phyloP scores from a whole-genome alignment of 2,113 vertebrate species.

The Vidua chalybeata region DNA sequence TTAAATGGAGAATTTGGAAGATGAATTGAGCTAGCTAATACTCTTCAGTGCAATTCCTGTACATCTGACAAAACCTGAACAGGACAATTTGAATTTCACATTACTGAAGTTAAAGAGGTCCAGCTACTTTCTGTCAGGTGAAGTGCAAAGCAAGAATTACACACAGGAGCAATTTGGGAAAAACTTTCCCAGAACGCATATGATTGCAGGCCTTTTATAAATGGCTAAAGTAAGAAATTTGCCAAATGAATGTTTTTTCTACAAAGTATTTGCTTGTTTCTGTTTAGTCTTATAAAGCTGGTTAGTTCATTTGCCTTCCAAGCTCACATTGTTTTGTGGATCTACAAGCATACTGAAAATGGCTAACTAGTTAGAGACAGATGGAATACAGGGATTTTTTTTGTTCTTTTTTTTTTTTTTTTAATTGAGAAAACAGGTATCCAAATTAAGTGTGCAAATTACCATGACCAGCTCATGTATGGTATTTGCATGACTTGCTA shows the following conservation, averaged over 20 bases:
- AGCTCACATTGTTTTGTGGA: not conserved
- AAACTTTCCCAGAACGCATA: not conserved
- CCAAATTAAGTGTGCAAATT: constrained; percentile 35
- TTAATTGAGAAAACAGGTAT: not conserved
- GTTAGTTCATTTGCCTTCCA: not conserved
- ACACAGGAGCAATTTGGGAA: not conserved
- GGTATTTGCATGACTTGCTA: constrained; percentile 24
- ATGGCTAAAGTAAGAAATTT: not conserved
- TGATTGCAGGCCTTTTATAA: not conserved
- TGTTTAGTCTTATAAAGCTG: not conserved
- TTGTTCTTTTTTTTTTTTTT: not conserved
- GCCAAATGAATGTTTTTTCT: not conserved
- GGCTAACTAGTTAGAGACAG: not conserved
- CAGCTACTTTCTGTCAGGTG: not conserved
- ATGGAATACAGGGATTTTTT: not conserved
- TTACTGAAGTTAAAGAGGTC: not conserved
- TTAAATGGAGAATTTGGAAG: not conserved
- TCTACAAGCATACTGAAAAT: not conserved
- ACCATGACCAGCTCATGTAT: not conserved
- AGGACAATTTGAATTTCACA: not conserved
- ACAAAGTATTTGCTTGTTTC: not conserved
- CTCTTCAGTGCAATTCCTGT: not conserved
- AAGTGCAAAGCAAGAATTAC: not conserved
- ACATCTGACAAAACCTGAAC: not conserved
- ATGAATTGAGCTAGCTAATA: not conserved